Percentiles rank a stretch among this genome's conserved stretches.
phyloP scores from a whole-genome alignment of 2,888 invertebrate genomes.

The Drosophila paucipuncta region DNA sequence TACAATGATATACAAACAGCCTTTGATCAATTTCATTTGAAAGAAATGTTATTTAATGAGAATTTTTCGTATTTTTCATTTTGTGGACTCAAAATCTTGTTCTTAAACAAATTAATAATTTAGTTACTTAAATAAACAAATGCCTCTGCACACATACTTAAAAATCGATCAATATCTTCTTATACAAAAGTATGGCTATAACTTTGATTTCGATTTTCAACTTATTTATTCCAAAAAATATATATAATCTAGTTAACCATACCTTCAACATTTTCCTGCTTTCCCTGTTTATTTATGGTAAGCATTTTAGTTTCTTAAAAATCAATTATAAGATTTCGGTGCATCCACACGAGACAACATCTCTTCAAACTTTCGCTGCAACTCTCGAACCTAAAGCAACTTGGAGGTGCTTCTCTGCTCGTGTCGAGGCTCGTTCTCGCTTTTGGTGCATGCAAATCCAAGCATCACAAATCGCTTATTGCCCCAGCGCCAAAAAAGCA shows the following conservation, averaged over 20 bases:
- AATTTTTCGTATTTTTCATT: neutral
- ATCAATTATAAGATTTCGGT: neutral
- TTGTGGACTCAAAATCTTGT: neutral
- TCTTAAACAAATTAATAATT: neutral
- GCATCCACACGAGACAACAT: neutral
- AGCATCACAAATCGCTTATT: slow-evolving; percentile 57
- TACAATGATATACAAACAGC: slow-evolving; percentile 22
- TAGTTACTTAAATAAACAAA: neutral
- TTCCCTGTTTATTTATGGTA: neutral
- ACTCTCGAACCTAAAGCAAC: slow-evolving; percentile 2
- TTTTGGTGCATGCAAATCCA: slow-evolving; percentile 55
- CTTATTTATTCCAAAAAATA: neutral
- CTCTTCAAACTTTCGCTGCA: neutral
- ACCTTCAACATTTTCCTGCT: neutral
- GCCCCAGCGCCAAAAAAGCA: slow-evolving; percentile 59
- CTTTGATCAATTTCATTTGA: slow-evolving; percentile 64
- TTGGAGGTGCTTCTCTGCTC: neutral
- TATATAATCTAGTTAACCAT: neutral
- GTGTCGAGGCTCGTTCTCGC: slow-evolving; percentile 15
- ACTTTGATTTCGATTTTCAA: neutral
- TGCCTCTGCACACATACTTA: neutral
- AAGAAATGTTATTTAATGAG: slow-evolving; percentile 17
- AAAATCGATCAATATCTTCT: neutral
- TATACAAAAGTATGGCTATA: rapidly evolving
- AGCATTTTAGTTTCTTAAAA: neutral